Conservation (phyloP, 2,113 vertebrate species). For the Sebastes schlegelii region DNA sequence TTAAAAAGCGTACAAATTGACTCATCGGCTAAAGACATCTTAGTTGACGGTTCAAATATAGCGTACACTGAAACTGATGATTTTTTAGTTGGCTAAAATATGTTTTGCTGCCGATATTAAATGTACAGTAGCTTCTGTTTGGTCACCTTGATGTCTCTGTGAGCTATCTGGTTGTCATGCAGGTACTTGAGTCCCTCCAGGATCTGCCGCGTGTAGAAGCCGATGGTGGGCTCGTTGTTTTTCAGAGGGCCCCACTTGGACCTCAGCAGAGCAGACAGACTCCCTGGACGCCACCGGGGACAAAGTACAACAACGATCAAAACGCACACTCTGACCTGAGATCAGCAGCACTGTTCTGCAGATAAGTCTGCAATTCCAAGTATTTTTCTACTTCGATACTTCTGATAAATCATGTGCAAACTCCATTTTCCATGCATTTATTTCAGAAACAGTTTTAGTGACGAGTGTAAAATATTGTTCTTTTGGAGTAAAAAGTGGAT, state of each 20-base stretch:
- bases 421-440: background rate
- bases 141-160: constrained; percentile 96
- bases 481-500: background rate
- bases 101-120: background rate
- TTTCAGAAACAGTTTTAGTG: background rate
- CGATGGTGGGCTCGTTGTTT: constrained; percentile 97
- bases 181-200: constrained; percentile 98
- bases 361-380: background rate
- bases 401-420: background rate
- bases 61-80: no score
- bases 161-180: constrained; percentile 98
- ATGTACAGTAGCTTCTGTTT: background rate
- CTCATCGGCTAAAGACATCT: no score
- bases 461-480: background rate
- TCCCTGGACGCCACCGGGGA: constrained; percentile 84
- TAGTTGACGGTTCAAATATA: no score
- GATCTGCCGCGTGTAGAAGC: constrained; percentile 98
- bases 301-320: constrained; percentile 14
- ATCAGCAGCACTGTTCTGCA: background rate
- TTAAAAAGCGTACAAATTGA: no score
- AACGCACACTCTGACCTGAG: background rate
- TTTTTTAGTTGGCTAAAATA: no score
- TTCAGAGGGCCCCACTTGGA: constrained; percentile 99
- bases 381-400: background rate
- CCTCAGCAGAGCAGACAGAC: constrained; percentile 96